Evolutionary conservation across 2,888 invertebrate genomes (phyloP).

Genomic region (Kuschelorhynchus macadamiae): DNA sequence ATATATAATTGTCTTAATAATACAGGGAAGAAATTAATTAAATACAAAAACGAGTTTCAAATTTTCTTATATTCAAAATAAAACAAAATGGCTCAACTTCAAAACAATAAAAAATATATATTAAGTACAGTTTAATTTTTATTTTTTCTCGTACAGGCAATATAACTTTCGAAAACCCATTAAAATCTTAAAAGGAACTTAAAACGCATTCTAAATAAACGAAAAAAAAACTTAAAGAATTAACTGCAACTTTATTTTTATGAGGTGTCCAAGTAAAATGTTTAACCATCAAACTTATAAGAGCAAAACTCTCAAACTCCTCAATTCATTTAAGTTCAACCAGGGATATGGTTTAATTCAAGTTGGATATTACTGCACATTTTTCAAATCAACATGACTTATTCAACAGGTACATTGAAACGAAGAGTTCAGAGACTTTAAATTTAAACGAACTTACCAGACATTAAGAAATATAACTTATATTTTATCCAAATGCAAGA

Average conservation of each 20-base stretch:
- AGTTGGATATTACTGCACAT: no score
- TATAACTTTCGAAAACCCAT: not conserved
- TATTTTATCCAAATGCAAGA: no score
- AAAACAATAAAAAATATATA: constrained; percentile 1
- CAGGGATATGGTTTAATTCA: no score
- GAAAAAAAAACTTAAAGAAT: not conserved
- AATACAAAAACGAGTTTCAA: constrained; percentile 23
- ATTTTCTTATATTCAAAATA: constrained; percentile 40
- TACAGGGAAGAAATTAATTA: no score
- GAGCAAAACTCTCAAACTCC: not conserved
- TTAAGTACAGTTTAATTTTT: constrained; percentile 5
- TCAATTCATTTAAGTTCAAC: no score
- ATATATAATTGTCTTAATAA: no score
- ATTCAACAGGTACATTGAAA: no score
- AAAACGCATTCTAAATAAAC: constrained; percentile 13
- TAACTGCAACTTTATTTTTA: not conserved
- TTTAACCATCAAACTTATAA: no score
- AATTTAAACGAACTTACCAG: no score
- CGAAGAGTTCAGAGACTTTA: no score
- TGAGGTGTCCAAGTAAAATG: constrained; percentile 7
- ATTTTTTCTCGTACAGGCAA: not conserved
- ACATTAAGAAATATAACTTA: no score
- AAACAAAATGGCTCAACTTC: constrained; percentile 36
- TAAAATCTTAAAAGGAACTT: constrained; percentile 5
- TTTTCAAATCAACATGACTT: no score